Evolutionary conservation across 2,888 invertebrate genomes (phyloP).

Genomic region (Acanthosepion esculentum): DNA sequence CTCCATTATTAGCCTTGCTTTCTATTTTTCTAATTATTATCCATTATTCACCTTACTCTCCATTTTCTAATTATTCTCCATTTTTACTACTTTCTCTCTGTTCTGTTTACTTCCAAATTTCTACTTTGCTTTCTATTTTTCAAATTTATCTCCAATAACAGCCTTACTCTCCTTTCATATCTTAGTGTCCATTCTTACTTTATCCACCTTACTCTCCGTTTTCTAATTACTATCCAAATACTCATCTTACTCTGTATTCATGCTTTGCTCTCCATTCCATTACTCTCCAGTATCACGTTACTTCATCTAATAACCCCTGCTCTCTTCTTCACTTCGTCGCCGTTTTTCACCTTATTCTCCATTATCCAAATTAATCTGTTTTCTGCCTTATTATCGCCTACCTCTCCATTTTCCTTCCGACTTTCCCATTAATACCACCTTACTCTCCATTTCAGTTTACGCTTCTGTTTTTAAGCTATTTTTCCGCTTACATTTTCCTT

Average conservation of each 20-base stretch:
- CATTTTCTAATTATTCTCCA: neutral
- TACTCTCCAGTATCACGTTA: neutral
- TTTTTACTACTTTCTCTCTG: neutral
- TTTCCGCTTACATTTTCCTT: neutral
- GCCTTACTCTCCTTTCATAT: neutral
- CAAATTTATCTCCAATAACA: neutral
- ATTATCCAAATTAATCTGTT: too few relatives aligned
- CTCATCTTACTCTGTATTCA: neutral
- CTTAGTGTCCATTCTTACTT: too few relatives aligned
- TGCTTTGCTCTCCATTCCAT: neutral
- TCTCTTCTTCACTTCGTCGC: neutral
- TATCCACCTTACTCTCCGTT: neutral
- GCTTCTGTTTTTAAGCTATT: neutral
- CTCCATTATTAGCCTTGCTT: neutral
- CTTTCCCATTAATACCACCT: neutral
- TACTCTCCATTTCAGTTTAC: neutral
- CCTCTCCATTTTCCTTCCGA: neutral
- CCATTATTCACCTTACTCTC: neutral
- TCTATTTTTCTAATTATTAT: neutral
- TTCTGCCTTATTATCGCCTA: too few relatives aligned
- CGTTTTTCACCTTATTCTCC: neutral
- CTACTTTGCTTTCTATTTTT: neutral
- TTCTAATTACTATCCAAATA: neutral
- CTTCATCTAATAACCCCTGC: neutral
- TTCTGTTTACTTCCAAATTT: neutral